Conservation (phyloP, 2,888 invertebrate genomes). For the Standfussiana lucernea region DNA sequence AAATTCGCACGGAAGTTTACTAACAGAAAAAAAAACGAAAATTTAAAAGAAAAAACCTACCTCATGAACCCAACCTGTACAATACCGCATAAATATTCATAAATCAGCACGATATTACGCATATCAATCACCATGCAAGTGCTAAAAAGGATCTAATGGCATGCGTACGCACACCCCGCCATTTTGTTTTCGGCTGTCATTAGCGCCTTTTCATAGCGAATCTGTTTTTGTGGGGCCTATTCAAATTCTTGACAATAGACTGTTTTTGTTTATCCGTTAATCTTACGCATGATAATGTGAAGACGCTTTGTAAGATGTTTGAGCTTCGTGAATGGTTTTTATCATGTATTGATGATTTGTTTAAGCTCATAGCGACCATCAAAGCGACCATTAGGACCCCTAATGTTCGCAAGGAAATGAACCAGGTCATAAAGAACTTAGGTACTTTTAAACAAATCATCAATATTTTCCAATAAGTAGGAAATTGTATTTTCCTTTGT, state of each 20-base stretch:
- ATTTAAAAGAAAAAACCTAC: conserved; percentile 48
- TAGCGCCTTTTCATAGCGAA: conserved; percentile 83
- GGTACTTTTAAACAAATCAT: neutral
- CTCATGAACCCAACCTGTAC: conserved; percentile 84
- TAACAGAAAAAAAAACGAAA: conserved; percentile 71
- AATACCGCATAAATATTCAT: conserved; percentile 86
- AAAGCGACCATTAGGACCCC: neutral
- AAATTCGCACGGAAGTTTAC: conserved; percentile 84
- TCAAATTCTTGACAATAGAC: conserved; percentile 84
- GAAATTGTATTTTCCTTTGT: neutral
- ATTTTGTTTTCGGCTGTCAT: conserved; percentile 87
- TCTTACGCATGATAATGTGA: conserved; percentile 51
- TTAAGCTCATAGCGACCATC: conserved; percentile 1
- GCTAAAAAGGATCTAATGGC: conserved; percentile 86
- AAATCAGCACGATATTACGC: conserved; percentile 85
- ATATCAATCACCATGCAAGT: conserved; percentile 89
- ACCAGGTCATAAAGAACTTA: neutral
- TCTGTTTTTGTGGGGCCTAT: conserved; percentile 76
- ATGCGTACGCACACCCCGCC: conserved; percentile 87
- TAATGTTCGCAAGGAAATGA: neutral
- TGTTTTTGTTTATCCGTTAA: conserved; percentile 88
- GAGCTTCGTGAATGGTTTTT: neutral
- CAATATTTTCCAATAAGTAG: neutral
- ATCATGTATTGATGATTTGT: neutral
- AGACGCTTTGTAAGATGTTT: conserved; percentile 43